A percentile compares a stretch with the other conserved stretches of the same genome.
phyloP scores from a whole-genome alignment of 1,140 invertebrate species.

The Calephelis virginiensis region DNA sequence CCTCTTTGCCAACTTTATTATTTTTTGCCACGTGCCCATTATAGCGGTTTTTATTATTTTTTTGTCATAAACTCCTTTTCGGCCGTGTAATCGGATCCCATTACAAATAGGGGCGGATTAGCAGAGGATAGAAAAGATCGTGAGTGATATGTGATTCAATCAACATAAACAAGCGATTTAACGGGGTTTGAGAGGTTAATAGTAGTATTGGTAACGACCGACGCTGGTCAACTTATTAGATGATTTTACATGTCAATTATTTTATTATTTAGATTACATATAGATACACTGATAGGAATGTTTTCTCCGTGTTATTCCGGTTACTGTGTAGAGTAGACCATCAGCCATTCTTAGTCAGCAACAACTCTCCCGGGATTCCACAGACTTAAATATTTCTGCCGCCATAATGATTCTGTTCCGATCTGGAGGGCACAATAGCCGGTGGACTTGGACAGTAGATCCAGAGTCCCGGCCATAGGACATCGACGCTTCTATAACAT shows the following conservation, averaged over 20 bases:
- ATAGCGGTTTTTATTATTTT: conserved; percentile 59
- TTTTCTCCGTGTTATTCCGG: too few relatives aligned
- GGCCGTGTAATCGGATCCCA: conserved; percentile 62
- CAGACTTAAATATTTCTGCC: too few relatives aligned
- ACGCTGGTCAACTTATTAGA: not conserved
- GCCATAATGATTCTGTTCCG: too few relatives aligned
- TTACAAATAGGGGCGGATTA: conserved; percentile 48
- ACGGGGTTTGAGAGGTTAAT: conserved; percentile 53
- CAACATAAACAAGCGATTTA: conserved; percentile 68
- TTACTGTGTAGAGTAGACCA: too few relatives aligned
- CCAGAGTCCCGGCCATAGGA: too few relatives aligned
- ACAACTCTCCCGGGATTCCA: too few relatives aligned
- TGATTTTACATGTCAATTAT: not conserved
- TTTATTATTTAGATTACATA: not conserved
- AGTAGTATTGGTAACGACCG: conserved; percentile 38
- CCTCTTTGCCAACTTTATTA: conserved; percentile 63
- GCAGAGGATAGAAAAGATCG: conserved; percentile 47
- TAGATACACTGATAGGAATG: too few relatives aligned
- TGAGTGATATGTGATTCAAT: conserved; percentile 64
- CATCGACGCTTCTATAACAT: too few relatives aligned
- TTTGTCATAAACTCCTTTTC: conserved; percentile 52
- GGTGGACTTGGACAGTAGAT: too few relatives aligned
- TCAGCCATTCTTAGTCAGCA: too few relatives aligned
- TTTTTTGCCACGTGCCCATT: conserved; percentile 65
- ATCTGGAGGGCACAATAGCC: too few relatives aligned